Percentiles rank a stretch among this genome's conserved stretches.
Evolutionary conservation across 1,140 invertebrate genomes (phyloP).

Genomic region (Lutraria rhynchaena): DNA sequence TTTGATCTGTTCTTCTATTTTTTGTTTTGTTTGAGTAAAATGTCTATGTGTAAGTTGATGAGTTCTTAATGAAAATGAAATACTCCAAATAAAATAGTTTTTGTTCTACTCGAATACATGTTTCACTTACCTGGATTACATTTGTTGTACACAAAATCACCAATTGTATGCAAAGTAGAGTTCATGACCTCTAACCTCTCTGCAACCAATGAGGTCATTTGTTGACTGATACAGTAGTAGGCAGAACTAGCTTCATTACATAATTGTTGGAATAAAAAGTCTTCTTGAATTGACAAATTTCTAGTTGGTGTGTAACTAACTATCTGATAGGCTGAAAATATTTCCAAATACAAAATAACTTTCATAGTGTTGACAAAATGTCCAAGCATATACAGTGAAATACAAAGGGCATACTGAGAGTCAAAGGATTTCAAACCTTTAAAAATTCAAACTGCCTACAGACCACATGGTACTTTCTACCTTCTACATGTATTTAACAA

Average conservation of each 20-base stretch:
- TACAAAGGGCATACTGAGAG: no score
- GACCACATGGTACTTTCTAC: no score
- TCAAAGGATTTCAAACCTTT: no score
- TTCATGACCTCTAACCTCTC: constrained; percentile 1
- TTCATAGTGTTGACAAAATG: background rate
- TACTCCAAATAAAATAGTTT: no score
- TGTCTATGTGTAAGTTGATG: no score
- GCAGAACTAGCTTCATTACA: constrained; percentile 17
- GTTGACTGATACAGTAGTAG: constrained; percentile 7
- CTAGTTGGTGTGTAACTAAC: background rate
- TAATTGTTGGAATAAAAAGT: background rate
- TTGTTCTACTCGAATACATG: no score
- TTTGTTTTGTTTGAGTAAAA: no score
- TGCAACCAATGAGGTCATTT: background rate
- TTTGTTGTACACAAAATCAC: background rate
- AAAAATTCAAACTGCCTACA: no score
- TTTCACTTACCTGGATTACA: constrained; percentile 16
- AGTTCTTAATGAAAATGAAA: no score
- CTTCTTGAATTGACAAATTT: background rate
- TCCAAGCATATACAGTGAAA: no score
- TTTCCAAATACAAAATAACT: background rate
- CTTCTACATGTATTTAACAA: no score
- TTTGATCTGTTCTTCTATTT: no score
- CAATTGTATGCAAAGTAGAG: background rate
- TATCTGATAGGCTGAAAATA: constrained; percentile 19